Conservation (phyloP, 2,113 vertebrate genomes). For the Tetrax tetrax region DNA sequence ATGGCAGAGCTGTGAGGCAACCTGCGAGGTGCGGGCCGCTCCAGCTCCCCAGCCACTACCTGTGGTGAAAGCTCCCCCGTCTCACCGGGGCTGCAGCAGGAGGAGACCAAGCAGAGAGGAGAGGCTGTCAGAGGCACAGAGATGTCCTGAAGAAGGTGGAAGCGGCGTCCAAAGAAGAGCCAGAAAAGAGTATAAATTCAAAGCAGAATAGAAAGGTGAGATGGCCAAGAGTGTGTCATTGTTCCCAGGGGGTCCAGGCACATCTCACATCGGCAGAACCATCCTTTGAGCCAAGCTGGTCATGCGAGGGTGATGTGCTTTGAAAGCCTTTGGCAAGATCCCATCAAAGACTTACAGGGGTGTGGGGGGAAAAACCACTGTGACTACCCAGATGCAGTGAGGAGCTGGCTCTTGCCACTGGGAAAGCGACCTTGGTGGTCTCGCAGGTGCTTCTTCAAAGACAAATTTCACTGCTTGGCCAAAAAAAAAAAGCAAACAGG, state of each 20-base stretch:
- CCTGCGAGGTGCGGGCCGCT: background rate
- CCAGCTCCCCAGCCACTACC: background rate
- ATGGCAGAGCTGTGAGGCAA: background rate
- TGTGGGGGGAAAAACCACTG: background rate
- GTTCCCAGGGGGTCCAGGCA: fast-evolving
- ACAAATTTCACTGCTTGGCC: background rate
- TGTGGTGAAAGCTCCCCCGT: background rate
- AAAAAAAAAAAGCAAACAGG: background rate
- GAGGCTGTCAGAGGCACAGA: conserved; percentile 14
- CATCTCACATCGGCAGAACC: background rate
- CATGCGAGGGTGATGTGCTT: background rate
- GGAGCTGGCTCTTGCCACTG: background rate
- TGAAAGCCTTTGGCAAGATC: background rate
- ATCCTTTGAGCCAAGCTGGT: background rate
- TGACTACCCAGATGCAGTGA: fast-evolving
- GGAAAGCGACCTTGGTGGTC: background rate
- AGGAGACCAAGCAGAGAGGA: background rate
- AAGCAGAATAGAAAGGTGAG: background rate
- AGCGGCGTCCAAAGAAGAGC: background rate
- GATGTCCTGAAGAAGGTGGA: background rate
- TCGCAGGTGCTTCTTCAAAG: background rate
- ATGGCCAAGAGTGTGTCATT: fast-evolving
- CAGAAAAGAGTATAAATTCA: conserved; percentile 16
- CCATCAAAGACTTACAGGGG: fast-evolving
- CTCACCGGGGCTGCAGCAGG: background rate